phyloP scores from a whole-genome alignment of 2,888 invertebrate species.

The Catotricha subobsoleta region DNA sequence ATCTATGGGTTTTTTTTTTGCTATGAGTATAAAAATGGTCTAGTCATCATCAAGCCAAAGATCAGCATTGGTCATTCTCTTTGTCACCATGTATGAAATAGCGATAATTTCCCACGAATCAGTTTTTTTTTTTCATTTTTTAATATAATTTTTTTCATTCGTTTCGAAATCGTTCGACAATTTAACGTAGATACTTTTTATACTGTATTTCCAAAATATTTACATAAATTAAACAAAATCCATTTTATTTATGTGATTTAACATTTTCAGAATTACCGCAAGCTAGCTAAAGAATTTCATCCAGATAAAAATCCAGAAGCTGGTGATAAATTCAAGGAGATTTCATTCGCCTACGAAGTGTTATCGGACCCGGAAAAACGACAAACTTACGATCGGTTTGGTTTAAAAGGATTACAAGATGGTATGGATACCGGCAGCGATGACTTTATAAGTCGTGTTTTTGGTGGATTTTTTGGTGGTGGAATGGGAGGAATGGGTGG shows the following conservation, averaged over 20 bases:
- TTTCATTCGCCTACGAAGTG: constrained; percentile 87
- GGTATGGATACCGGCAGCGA: constrained; percentile 41
- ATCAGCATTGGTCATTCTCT: too few relatives aligned
- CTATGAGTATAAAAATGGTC: too few relatives aligned
- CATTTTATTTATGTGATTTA: constrained; percentile 13
- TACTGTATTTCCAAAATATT: too few relatives aligned
- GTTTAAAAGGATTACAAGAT: constrained; percentile 75
- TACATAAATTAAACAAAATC: too few relatives aligned
- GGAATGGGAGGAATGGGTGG: constrained; percentile 22
- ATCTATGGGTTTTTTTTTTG: too few relatives aligned
- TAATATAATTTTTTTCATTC: too few relatives aligned
- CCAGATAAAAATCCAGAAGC: constrained; percentile 81
- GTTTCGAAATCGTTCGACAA: too few relatives aligned
- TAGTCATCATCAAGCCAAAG: too few relatives aligned
- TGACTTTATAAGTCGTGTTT: constrained; percentile 48
- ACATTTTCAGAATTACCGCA: constrained; percentile 58
- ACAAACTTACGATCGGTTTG: constrained; percentile 69
- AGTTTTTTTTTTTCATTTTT: too few relatives aligned
- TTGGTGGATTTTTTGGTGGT: constrained; percentile 43
- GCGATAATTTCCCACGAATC: too few relatives aligned
- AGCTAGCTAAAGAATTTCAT: constrained; percentile 84
- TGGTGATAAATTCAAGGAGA: constrained; percentile 89
- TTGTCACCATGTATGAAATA: too few relatives aligned
- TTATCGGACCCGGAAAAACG: constrained; percentile 77
- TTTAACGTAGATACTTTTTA: too few relatives aligned